Percentiles rank a stretch among this genome's conserved stretches.
Conservation (phyloP, 2,888 invertebrate species). For the Cetonia aurata region DNA sequence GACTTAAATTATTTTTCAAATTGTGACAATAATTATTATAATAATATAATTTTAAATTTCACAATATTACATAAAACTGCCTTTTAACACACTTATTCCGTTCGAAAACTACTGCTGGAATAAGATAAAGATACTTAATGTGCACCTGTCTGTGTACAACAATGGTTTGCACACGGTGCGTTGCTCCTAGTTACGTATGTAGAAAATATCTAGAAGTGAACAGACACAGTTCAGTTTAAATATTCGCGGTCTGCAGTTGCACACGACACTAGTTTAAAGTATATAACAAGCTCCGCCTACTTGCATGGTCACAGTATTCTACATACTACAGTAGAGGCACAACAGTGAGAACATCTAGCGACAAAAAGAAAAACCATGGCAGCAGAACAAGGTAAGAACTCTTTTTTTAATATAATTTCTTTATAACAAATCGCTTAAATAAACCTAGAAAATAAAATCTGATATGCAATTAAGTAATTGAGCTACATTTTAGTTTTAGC, state of each 20-base stretch:
- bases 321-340: not conserved
- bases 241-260: conserved; percentile 44
- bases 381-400: conserved; percentile 18
- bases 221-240: conserved; percentile 1
- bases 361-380: conserved; percentile 28
- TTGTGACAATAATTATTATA: too few relatives aligned
- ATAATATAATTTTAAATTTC: too few relatives aligned
- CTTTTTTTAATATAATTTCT: not conserved
- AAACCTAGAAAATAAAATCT: not conserved
- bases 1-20: too few relatives aligned
- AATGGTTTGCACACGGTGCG: too few relatives aligned
- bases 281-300: conserved; percentile 41
- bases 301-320: conserved; percentile 11
- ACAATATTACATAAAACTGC: too few relatives aligned
- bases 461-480: not conserved
- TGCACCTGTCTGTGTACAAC: too few relatives aligned
- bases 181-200: too few relatives aligned
- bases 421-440: not conserved
- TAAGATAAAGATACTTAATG: too few relatives aligned
- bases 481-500: too few relatives aligned
- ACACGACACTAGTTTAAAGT: conserved; percentile 39
- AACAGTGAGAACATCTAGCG: conserved; percentile 35
- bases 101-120: too few relatives aligned
- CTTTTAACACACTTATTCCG: too few relatives aligned
- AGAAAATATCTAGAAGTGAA: too few relatives aligned